phyloP scores from a whole-genome alignment of 2,113 vertebrate species.

The Copsychus sechellarum region DNA sequence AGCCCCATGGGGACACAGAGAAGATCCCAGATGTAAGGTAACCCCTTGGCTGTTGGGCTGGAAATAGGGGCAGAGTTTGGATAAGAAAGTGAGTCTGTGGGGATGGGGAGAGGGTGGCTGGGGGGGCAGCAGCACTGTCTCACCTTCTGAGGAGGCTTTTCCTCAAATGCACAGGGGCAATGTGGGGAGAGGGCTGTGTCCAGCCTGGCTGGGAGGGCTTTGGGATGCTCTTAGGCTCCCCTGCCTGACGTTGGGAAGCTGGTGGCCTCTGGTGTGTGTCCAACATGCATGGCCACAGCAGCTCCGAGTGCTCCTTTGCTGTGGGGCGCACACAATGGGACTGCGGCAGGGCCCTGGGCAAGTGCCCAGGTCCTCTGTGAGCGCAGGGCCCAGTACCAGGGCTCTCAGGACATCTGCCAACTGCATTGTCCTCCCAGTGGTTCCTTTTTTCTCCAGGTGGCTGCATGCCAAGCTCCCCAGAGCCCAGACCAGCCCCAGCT shows the following conservation, averaged over 20 bases:
- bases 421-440: not conserved
- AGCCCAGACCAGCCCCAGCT: not conserved
- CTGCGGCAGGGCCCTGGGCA: not conserved
- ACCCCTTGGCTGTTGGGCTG: not conserved
- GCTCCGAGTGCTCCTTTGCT: rapidly evolving
- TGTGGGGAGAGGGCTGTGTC: not conserved
- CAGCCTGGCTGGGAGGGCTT: not conserved
- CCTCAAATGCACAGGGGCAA: rapidly evolving
- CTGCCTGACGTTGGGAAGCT: not conserved
- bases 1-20: not conserved
- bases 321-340: not conserved
- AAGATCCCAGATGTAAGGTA: not conserved
- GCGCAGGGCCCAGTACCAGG: not conserved
- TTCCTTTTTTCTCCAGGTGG: not conserved
- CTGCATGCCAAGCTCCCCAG: not conserved
- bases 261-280: not conserved
- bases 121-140: not conserved
- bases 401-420: not conserved
- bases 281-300: not conserved
- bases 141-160: not conserved
- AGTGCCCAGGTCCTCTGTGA: not conserved
- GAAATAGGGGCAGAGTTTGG: not conserved
- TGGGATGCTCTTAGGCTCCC: rapidly evolving
- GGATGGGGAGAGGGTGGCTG: not conserved
- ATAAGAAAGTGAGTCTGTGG: not conserved